These are phyloP conservation scores for Diadophis punctatus DNA, from an alignment of 2,113 vertebrate genomes.

Conservation along the genomic window DNA sequence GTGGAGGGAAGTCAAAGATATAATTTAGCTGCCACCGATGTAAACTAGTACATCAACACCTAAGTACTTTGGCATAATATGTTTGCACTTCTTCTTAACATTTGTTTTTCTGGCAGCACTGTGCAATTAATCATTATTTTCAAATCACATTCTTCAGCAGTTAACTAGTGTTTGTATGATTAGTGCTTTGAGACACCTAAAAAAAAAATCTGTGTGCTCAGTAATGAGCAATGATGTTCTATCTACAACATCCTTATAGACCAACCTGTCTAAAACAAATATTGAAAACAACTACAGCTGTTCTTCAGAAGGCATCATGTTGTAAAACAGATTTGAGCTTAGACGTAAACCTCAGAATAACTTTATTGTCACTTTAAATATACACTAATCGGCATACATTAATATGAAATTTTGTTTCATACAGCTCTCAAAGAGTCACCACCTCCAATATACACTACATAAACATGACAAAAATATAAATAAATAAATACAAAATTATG, in stretches of 20 bases:
- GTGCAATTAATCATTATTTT: slow-evolving; percentile 25
- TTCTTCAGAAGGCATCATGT: background rate
- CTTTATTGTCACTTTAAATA: no score
- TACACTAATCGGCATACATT: no score
- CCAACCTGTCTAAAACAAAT: slow-evolving; percentile 16
- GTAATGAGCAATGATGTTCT: slow-evolving; percentile 1
- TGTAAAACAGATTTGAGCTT: background rate
- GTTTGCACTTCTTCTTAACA: background rate
- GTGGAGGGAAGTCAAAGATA: background rate
- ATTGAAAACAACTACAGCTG: background rate
- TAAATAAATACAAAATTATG: no score
- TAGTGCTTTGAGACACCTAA: background rate
- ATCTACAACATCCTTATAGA: background rate
- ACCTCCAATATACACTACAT: no score
- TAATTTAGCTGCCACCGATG: slow-evolving; percentile 4
- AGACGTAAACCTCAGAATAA: no score
- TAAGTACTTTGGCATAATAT: slow-evolving; percentile 3
- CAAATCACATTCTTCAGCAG: background rate
- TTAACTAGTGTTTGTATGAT: background rate
- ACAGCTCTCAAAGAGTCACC: no score
- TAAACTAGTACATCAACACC: background rate
- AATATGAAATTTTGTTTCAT: no score
- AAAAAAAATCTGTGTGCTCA: background rate
- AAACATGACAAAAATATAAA: no score
- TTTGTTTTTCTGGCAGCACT: background rate